phyloP scores from a whole-genome alignment of 2,113 vertebrate genomes.

The Alectura lathami region DNA sequence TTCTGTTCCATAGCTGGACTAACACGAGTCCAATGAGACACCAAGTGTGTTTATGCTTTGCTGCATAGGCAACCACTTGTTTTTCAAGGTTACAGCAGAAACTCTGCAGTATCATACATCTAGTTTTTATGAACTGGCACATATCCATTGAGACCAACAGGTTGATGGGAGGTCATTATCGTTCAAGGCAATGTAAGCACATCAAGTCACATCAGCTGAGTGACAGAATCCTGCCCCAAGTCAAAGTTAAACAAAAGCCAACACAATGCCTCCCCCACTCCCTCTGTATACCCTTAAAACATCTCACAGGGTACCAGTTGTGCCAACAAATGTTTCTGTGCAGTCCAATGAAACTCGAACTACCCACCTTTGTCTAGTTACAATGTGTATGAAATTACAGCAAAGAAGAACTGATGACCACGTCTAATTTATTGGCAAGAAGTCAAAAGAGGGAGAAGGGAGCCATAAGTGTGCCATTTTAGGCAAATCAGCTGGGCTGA shows the following conservation, averaged over 20 bases:
- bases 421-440: neutral
- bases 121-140: neutral
- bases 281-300: neutral
- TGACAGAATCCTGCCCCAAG: neutral
- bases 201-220: neutral
- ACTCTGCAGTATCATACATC: neutral
- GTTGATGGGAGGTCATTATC: fast-evolving
- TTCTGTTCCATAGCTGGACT: neutral
- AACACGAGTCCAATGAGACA: neutral
- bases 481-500: neutral
- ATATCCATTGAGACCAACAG: neutral
- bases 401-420: neutral
- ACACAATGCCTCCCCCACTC: neutral
- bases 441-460: neutral
- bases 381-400: neutral
- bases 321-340: neutral
- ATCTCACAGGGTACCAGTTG: neutral
- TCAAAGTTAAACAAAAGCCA: neutral
- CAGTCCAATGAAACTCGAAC: neutral
- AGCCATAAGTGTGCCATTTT: neutral
- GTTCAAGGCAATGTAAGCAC: neutral
- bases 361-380: neutral
- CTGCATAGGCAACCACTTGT: neutral
- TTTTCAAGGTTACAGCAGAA: neutral
- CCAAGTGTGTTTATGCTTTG: neutral